Evolutionary conservation across 2,797 vertebrate genomes (phyloP).

Genomic region (Rhinichthys osculus): DNA sequence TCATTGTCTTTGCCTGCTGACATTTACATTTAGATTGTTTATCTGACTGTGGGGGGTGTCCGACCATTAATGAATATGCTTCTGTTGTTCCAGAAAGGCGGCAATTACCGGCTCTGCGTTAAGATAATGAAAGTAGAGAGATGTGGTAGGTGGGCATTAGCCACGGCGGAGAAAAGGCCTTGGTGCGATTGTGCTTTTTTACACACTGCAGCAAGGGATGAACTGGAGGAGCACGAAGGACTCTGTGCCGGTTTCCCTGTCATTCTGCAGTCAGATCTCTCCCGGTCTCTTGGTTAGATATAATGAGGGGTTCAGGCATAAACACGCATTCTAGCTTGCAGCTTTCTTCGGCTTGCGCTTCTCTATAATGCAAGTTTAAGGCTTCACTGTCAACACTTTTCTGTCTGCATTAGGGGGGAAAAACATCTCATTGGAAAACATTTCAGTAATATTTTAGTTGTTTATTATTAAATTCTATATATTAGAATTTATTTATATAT

Average conservation of each 20-base stretch:
- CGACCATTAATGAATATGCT: slow-evolving; percentile 67
- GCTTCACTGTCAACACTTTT: not conserved
- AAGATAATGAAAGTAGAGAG: slow-evolving; percentile 60
- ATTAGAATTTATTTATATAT: not conserved
- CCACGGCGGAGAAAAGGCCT: slow-evolving; percentile 42
- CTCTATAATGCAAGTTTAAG: slow-evolving; percentile 24
- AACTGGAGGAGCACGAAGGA: not conserved
- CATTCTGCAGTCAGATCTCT: not conserved
- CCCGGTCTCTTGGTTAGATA: slow-evolving; percentile 9
- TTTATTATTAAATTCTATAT: not conserved
- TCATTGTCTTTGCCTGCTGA: slow-evolving; percentile 70
- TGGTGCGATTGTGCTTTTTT: slow-evolving; percentile 43
- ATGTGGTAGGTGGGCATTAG: slow-evolving; percentile 56
- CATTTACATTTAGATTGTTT: slow-evolving; percentile 78
- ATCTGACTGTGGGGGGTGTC: slow-evolving; percentile 56
- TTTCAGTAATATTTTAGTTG: no score
- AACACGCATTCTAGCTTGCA: slow-evolving; percentile 11
- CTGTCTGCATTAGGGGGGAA: not conserved
- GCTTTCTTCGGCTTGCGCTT: not conserved
- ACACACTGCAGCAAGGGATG: not conserved
- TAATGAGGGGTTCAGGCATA: slow-evolving; percentile 32
- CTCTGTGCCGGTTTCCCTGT: slow-evolving; percentile 11
- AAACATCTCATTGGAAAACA: not conserved
- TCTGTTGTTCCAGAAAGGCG: slow-evolving; percentile 68
- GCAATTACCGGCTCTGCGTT: slow-evolving; percentile 70